These are phyloP conservation scores for Myotis findleyi DNA, from an alignment of 2,797 vertebrate species.

Conservation along the genomic window DNA sequence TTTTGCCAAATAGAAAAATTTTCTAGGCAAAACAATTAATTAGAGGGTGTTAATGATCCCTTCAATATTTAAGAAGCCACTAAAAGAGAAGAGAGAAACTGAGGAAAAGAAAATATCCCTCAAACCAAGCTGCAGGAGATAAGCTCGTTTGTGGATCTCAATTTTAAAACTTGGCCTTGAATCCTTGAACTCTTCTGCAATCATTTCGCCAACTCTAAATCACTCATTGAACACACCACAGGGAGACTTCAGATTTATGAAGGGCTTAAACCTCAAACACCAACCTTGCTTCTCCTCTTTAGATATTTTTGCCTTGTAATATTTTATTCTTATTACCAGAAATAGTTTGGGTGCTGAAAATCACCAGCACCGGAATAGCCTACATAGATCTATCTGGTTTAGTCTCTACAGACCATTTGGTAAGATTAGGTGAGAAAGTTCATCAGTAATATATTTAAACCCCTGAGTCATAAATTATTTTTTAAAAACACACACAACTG, in stretches of 20 bases:
- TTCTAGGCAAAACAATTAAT: conserved; percentile 77
- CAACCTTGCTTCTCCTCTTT: background rate
- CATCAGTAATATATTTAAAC: conserved; percentile 64
- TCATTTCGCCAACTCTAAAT: background rate
- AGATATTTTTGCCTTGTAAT: background rate
- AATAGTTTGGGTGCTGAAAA: background rate
- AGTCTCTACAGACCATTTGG: conserved; percentile 61
- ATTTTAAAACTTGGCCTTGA: background rate
- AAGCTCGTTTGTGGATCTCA: background rate
- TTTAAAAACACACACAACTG: background rate
- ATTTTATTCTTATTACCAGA: conserved; percentile 20
- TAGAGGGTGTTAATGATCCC: conserved; percentile 68
- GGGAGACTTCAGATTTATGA: background rate
- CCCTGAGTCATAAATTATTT: conserved; percentile 49
- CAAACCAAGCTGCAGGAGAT: background rate
- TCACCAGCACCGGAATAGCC: background rate
- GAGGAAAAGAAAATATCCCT: background rate
- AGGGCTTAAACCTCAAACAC: background rate
- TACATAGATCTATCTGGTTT: conserved; percentile 2
- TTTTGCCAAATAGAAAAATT: conserved; percentile 65
- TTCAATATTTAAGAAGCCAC: conserved; percentile 55
- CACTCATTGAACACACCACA: background rate
- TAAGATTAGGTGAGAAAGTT: conserved; percentile 56
- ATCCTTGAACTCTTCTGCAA: background rate
- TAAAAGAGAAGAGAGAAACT: background rate